Base-by-base conservation (phyloP, 1,140 invertebrate species). In the Caenorhabditis elegans region DNA sequence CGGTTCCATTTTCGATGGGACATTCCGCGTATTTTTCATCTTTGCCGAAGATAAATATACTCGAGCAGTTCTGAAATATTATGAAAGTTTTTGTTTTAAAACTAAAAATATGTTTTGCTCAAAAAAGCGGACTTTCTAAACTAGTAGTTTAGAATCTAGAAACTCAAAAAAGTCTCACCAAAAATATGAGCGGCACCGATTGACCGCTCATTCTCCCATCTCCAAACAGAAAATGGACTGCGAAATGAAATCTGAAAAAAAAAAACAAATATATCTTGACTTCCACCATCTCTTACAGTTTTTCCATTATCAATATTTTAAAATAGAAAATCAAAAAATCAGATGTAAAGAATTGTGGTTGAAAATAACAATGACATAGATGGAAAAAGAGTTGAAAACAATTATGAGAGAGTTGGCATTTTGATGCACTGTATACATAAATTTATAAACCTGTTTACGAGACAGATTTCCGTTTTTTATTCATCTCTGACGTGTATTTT, bases 31-130 rank as follows among this genome's bases (percentile, higher is more conserved):
- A 77, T 49, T 77, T 77, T 11, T 53, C 46, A 77, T 77, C 76
- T 77, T 77, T 77, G 2, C 60, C 60, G 19, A 51, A 77, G 15
- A 51, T 48, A 39, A 49, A 48, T 31, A 49, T 49, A 17, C 46
- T 77, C 10, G 76, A 77, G 24, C 76, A 77, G 15, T 77, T 77
- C 76, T 77, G 46, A 28, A 77, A 77, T n/a, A n/a, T n/a, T n/a
- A n/a, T n/a, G n/a, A n/a, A n/a, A n/a, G n/a, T n/a, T n/a, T n/a
- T n/a, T n/a, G n/a, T n/a, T n/a, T n/a, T n/a, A n/a, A n/a, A n/a
- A n/a, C n/a, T n/a, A n/a, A n/a, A n/a, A n/a, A n/a, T n/a, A n/a
- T n/a, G n/a, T n/a, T n/a, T n/a, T n/a, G n/a, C n/a, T n/a, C n/a
- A n/a, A n/a, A n/a, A n/a, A n/a, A n/a, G n/a, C n/a, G n/a, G n/a